Evolutionary conservation across 2,113 vertebrate species (phyloP).

Genomic region (Tursiops truncatus): DNA sequence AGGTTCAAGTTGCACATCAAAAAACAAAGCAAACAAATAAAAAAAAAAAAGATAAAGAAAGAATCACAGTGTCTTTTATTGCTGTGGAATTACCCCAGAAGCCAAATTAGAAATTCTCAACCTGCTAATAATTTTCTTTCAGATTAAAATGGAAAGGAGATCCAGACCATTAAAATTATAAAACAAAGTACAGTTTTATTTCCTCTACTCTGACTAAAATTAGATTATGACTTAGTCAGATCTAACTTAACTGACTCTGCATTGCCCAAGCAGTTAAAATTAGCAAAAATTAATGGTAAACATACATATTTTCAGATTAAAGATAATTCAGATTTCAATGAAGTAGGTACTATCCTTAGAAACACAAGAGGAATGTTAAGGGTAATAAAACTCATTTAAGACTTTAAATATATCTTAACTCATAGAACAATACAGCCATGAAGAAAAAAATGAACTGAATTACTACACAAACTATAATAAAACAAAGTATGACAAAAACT

Average conservation of each 20-base stretch:
- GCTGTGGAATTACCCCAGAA: background rate
- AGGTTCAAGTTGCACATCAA: background rate
- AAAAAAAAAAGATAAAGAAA: background rate
- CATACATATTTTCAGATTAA: background rate
- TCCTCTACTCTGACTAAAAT: background rate
- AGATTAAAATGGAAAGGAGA: background rate
- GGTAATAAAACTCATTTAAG: background rate
- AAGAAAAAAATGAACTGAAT: background rate
- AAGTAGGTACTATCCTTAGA: background rate
- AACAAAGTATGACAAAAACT: background rate
- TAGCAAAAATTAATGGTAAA: background rate
- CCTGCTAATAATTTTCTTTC: background rate
- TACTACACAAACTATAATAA: background rate
- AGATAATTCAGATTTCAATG: background rate
- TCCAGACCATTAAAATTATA: background rate
- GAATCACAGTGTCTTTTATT: background rate
- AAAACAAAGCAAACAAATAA: background rate
- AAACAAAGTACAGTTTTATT: background rate
- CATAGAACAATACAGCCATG: background rate
- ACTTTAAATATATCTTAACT: conserved; percentile 12
- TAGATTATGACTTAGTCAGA: background rate
- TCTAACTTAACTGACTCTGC: background rate
- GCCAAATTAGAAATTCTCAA: background rate
- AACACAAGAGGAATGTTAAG: background rate
- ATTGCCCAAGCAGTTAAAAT: background rate